These are phyloP conservation scores for Zaprionus ornatus DNA, from an alignment of 1,140 invertebrate species.

Conservation along the genomic window DNA sequence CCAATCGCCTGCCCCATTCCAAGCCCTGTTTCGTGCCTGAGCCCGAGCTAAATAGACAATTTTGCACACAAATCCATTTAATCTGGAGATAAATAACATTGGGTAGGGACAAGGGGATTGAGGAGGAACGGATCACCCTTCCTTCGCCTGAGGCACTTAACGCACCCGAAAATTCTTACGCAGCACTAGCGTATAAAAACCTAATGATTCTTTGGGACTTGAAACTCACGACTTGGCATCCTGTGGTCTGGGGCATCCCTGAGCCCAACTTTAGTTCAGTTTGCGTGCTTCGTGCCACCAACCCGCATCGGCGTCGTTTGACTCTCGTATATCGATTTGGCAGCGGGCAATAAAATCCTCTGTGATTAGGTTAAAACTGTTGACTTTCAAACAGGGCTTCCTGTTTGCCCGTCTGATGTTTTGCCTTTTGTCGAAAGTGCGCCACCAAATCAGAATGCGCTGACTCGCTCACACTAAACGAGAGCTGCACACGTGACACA, in stretches of 20 bases:
- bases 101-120: slow-evolving; percentile 14
- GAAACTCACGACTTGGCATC: slow-evolving; percentile 34
- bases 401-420: slow-evolving; percentile 32
- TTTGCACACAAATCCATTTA: slow-evolving; percentile 82
- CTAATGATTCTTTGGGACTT: slow-evolving; percentile 65
- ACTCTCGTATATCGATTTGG: slow-evolving; percentile 66
- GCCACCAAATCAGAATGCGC: slow-evolving; percentile 31
- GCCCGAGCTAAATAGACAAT: slow-evolving; percentile 74
- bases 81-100: slow-evolving; percentile 82
- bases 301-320: neutral
- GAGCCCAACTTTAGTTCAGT: neutral
- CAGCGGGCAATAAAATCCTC: slow-evolving; percentile 75
- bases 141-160: slow-evolving; percentile 60
- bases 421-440: slow-evolving; percentile 32
- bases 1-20: neutral
- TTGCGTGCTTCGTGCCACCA: neutral
- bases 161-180: slow-evolving; percentile 77
- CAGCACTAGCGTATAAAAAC: slow-evolving; percentile 59
- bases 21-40: neutral
- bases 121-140: neutral
- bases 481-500: neutral
- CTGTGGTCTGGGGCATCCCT: slow-evolving; percentile 16
- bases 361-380: slow-evolving; percentile 81
- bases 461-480: neutral
- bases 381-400: slow-evolving; percentile 75